These are phyloP conservation scores for Drosophila atroscutellata DNA, from an alignment of 2,888 invertebrate genomes.

Conservation along the genomic window DNA sequence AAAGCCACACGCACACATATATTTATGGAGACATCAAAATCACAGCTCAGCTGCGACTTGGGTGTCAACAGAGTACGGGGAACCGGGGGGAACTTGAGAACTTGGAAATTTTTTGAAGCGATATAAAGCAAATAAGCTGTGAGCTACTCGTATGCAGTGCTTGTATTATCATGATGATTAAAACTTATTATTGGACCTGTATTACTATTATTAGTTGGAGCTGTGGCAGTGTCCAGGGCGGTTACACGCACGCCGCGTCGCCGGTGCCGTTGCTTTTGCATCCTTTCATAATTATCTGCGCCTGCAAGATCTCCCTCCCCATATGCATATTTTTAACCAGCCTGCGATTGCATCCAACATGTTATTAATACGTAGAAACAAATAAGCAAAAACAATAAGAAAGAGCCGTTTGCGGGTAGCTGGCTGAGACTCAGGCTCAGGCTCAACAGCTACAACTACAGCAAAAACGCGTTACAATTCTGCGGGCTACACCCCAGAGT, in stretches of 20 bases:
- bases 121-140: conserved; percentile 40
- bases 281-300: conserved; percentile 70
- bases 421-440: conserved; percentile 19
- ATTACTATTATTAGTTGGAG: conserved; percentile 76
- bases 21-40: conserved; percentile 76
- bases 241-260: conserved; percentile 67
- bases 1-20: conserved; percentile 24
- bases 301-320: conserved; percentile 8
- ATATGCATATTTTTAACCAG: conserved; percentile 78
- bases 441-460: conserved; percentile 46
- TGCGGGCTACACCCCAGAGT: conserved; percentile 75
- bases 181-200: conserved; percentile 78
- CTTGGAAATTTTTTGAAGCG: conserved; percentile 25
- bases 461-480: conserved; percentile 77
- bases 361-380: conserved; percentile 81
- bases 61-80: conserved; percentile 34
- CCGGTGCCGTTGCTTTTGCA: conserved; percentile 44
- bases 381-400: conserved; percentile 82
- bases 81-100: conserved; percentile 4
- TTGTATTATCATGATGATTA: conserved; percentile 78
- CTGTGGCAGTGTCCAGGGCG: conserved; percentile 54
- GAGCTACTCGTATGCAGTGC: conserved; percentile 33
- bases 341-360: conserved; percentile 76
- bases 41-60: conserved; percentile 22
- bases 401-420: conserved; percentile 55